Conservation (phyloP, 2,113 vertebrate genomes). For the Charadrius vociferus region DNA sequence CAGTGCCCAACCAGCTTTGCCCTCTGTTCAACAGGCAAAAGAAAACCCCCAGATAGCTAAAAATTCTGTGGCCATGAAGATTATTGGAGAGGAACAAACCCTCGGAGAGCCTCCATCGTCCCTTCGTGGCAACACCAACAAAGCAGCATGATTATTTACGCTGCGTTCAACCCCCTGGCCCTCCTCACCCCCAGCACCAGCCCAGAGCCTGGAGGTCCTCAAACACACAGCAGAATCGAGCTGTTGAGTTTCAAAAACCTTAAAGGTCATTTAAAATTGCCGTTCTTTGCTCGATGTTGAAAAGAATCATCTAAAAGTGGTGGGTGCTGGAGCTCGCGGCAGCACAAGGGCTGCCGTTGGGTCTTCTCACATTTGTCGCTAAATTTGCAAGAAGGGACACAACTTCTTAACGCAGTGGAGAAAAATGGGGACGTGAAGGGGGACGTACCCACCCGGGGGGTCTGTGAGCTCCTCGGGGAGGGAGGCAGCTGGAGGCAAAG, state of each 20-base stretch:
- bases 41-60: neutral
- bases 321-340: neutral
- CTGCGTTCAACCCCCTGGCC: neutral
- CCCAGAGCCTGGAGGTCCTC: neutral
- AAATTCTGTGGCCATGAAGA: neutral
- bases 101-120: neutral
- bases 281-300: neutral
- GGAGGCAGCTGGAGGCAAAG: neutral
- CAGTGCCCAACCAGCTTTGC: neutral
- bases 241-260: neutral
- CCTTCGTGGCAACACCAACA: neutral
- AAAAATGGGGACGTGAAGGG: neutral
- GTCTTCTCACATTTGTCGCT: neutral
- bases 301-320: rapidly evolving
- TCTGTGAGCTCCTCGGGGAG: neutral
- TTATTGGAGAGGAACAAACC: neutral
- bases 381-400: neutral
- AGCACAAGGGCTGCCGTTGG: neutral
- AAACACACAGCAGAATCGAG: neutral
- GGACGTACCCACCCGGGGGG: neutral
- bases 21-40: neutral
- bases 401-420: rapidly evolving
- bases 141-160: neutral
- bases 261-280: neutral
- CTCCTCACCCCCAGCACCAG: neutral